Conservation (phyloP, 2,797 vertebrate genomes). For the Fistularia tabacaria region DNA sequence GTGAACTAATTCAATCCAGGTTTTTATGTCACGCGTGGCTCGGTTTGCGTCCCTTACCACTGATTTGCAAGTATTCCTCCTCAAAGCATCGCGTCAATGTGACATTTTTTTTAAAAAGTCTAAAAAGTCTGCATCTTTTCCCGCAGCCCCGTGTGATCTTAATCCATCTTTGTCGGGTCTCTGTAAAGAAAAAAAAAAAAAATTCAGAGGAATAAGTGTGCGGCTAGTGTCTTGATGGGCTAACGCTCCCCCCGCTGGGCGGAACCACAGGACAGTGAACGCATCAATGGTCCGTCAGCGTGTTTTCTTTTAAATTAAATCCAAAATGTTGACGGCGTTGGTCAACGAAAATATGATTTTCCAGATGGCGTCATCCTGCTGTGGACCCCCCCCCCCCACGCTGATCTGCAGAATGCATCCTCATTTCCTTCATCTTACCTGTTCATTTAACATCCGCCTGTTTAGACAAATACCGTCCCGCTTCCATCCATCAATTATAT, state of each 20-base stretch:
- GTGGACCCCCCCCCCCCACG: slow-evolving; percentile 27
- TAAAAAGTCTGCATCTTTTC: too few species aligned
- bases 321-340: slow-evolving; percentile 24
- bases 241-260: not conserved
- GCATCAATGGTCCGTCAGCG: slow-evolving; percentile 17
- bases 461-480: slow-evolving; percentile 27
- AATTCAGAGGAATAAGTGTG: not conserved
- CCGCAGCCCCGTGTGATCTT: too few species aligned
- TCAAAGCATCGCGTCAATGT: too few species aligned
- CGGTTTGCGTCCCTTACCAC: too few species aligned
- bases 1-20: too few species aligned
- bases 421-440: slow-evolving; percentile 31
- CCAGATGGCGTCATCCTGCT: slow-evolving; percentile 53
- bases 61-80: too few species aligned
- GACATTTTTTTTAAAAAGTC: too few species aligned
- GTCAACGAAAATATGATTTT: slow-evolving; percentile 42
- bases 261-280: not conserved
- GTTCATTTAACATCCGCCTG: slow-evolving; percentile 23
- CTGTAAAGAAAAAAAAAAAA: not conserved
- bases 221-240: not conserved
- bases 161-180: not conserved
- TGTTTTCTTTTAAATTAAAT: slow-evolving; percentile 21
- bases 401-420: slow-evolving; percentile 9
- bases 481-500: slow-evolving; percentile 24
- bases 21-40: too few species aligned